A percentile compares a stretch with the other conserved stretches of the same genome.
phyloP scores from a whole-genome alignment of 2,888 invertebrate species.

The Candidula unifasciata region DNA sequence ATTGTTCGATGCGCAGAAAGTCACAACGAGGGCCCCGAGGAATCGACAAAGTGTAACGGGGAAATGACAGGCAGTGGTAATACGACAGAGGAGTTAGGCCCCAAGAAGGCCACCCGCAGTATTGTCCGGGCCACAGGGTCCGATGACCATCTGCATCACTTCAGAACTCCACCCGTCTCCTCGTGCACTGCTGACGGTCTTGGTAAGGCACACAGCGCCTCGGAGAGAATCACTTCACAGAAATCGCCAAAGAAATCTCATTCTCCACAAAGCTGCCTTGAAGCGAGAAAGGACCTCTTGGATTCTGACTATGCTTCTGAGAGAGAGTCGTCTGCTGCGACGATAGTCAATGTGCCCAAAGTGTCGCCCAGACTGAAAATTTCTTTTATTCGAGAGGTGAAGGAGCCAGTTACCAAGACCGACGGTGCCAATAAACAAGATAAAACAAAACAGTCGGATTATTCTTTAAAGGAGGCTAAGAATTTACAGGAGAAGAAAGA shows the following conservation, averaged over 20 bases:
- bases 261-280: background rate
- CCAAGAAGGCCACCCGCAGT: background rate
- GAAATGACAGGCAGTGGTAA: background rate
- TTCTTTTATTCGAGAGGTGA: no score
- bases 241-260: background rate
- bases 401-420: background rate
- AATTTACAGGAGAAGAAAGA: background rate
- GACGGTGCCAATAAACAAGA: background rate
- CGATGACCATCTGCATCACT: background rate
- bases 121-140: background rate
- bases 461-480: background rate
- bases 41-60: background rate
- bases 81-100: background rate
- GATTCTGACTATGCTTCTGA: conserved; percentile 24
- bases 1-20: conserved; percentile 19
- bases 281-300: background rate
- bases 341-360: background rate
- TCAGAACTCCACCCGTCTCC: background rate
- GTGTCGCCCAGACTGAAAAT: background rate
- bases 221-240: background rate
- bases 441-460: background rate
- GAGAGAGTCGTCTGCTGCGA: conserved; percentile 18
- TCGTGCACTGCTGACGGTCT: background rate
- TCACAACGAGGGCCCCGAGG: background rate
- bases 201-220: background rate